Conservation (phyloP, 2,113 vertebrate species). For the Podarcis raffonei region DNA sequence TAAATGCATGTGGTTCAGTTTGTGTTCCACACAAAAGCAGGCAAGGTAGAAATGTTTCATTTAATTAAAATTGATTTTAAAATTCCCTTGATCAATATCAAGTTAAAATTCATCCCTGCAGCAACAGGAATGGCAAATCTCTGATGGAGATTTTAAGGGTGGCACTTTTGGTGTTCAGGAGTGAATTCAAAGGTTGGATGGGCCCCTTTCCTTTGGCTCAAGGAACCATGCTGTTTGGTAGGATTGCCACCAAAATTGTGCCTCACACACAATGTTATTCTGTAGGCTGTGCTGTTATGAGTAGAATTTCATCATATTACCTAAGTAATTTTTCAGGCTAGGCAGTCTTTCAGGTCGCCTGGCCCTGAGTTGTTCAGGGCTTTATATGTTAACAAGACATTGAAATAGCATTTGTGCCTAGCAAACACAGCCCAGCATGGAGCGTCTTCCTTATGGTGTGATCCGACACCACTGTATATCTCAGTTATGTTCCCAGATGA, state of each 20-base stretch:
- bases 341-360: too few species aligned
- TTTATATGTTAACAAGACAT: background rate
- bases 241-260: background rate
- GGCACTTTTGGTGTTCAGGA: conserved; percentile 63
- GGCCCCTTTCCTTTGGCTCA: conserved; percentile 51
- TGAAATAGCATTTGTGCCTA: background rate
- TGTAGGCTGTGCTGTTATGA: too few species aligned
- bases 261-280: background rate
- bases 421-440: too few species aligned
- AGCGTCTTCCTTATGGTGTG: background rate
- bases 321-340: too few species aligned
- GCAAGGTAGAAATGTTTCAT: conserved; percentile 83
- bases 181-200: conserved; percentile 58
- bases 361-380: too few species aligned
- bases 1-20: conserved; percentile 61
- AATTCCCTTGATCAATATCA: conserved; percentile 82
- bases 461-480: background rate
- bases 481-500: background rate
- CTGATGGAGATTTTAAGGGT: conserved; percentile 59
- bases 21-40: conserved; percentile 77
- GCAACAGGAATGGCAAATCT: conserved; percentile 68
- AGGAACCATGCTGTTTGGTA: conserved; percentile 39
- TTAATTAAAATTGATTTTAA: conserved; percentile 88
- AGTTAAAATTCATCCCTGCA: conserved; percentile 80
- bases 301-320: too few species aligned